These are phyloP conservation scores for Crenichthys baileyi DNA, from an alignment of 2,797 vertebrate genomes.

Conservation along the genomic window DNA sequence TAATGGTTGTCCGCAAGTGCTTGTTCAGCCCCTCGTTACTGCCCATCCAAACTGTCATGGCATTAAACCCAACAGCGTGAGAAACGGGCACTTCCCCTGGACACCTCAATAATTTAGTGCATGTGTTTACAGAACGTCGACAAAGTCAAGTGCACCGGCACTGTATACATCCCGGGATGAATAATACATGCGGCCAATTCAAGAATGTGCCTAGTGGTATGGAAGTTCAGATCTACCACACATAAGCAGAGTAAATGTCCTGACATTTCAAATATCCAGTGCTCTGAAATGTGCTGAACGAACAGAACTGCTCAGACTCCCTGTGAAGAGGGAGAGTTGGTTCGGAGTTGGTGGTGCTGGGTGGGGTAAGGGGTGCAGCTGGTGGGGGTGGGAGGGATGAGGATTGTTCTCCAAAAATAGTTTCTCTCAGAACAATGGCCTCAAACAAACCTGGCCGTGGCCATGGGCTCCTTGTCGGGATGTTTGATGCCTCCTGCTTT, in stretches of 20 bases:
- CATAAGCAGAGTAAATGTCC: slow-evolving; percentile 80
- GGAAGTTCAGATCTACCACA: slow-evolving; percentile 71
- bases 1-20: slow-evolving; percentile 66
- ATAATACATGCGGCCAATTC: slow-evolving; percentile 74
- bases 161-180: slow-evolving; percentile 70
- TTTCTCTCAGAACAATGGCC: slow-evolving; percentile 53
- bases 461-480: slow-evolving; percentile 42
- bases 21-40: slow-evolving; percentile 71
- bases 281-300: slow-evolving; percentile 75
- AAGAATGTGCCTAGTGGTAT: slow-evolving; percentile 68
- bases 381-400: slow-evolving; percentile 23
- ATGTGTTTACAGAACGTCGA: slow-evolving; percentile 79
- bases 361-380: neutral
- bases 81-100: slow-evolving; percentile 62
- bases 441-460: slow-evolving; percentile 47
- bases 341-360: slow-evolving; percentile 28
- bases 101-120: slow-evolving; percentile 80
- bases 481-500: slow-evolving; percentile 51
- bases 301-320: slow-evolving; percentile 67
- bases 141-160: slow-evolving; percentile 74
- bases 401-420: slow-evolving; percentile 56
- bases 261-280: slow-evolving; percentile 82
- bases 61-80: slow-evolving; percentile 36
- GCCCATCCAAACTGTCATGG: slow-evolving; percentile 70
- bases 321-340: slow-evolving; percentile 55